phyloP scores from a whole-genome alignment of 2,888 invertebrate genomes.

The Endomychus coccineus region DNA sequence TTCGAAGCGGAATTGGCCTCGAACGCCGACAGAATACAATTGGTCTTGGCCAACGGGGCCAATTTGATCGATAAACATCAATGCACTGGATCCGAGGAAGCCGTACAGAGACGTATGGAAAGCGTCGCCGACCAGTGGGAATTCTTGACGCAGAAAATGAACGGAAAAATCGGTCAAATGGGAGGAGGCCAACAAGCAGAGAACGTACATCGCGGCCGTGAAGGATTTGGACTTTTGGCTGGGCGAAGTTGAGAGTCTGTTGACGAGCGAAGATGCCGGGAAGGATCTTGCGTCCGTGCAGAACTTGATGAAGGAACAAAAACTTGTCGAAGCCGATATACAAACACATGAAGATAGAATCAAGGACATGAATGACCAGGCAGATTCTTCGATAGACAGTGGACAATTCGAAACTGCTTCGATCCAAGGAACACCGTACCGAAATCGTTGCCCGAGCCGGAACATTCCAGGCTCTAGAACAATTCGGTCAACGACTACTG shows the following conservation, averaged over 20 bases:
- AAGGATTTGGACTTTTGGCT: conserved; percentile 99
- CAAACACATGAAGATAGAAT: conserved; percentile 89
- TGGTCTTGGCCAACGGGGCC: conserved; percentile 87
- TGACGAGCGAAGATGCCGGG: conserved; percentile 91
- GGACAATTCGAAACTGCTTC: conserved; percentile 97
- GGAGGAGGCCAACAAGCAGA: conserved; percentile 96
- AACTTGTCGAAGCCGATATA: conserved; percentile 93
- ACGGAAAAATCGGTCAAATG: conserved; percentile 93
- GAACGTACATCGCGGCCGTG: conserved; percentile 96
- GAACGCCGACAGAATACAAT: conserved; percentile 92
- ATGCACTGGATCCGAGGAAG: conserved; percentile 94
- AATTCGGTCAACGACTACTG: conserved; percentile 93
- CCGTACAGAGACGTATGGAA: conserved; percentile 81
- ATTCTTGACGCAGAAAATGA: conserved; percentile 89
- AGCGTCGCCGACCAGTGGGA: conserved; percentile 96
- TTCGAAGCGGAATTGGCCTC: conserved; percentile 97
- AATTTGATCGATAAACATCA: conserved; percentile 87
- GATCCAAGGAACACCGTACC: conserved; percentile 89
- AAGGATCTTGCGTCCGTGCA: conserved; percentile 95
- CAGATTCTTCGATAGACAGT: conserved; percentile 86
- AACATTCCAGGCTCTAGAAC: conserved; percentile 96
- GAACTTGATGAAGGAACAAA: conserved; percentile 94
- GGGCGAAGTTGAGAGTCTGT: conserved; percentile 89
- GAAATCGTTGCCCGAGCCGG: conserved; percentile 98
- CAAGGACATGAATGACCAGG: conserved; percentile 74